A percentile compares a stretch with the other conserved stretches of the same genome.
phyloP scores from a whole-genome alignment of 2,113 vertebrate species.

The Irena cyanogastra region DNA sequence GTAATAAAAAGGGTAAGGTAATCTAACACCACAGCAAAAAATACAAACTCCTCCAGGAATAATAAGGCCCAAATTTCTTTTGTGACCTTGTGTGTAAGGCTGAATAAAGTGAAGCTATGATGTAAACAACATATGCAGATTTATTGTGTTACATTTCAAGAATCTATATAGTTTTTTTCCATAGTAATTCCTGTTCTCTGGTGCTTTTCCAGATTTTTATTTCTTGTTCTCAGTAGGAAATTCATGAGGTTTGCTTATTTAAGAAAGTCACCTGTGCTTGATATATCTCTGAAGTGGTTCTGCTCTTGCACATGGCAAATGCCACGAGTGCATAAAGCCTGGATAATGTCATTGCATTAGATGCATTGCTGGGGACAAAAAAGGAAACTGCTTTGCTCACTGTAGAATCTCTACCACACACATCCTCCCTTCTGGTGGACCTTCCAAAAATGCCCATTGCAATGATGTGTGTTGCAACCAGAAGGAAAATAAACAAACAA shows the following conservation, averaged over 20 bases:
- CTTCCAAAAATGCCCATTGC: not conserved
- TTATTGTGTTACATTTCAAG: not conserved
- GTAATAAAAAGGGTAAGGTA: constrained; percentile 20
- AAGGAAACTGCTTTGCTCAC: not conserved
- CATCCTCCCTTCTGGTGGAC: fast-evolving
- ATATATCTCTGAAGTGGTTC: not conserved
- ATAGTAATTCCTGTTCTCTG: not conserved
- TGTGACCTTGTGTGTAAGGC: not conserved
- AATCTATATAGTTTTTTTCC: not conserved
- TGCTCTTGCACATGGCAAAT: not conserved
- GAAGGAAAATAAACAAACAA: too few species aligned
- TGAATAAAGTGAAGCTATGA: not conserved
- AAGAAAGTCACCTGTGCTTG: not conserved
- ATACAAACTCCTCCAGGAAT: not conserved
- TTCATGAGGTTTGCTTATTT: not conserved
- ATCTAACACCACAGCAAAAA: constrained; percentile 10
- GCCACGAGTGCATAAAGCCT: not conserved
- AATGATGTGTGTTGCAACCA: fast-evolving
- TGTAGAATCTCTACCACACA: not conserved
- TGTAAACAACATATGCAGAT: not conserved
- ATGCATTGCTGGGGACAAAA: not conserved
- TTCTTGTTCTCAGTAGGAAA: not conserved
- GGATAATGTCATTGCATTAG: not conserved
- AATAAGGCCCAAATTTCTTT: not conserved
- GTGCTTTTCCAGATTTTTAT: not conserved